A percentile compares a stretch with the other conserved stretches of the same genome.
phyloP scores from a whole-genome alignment of 2,113 vertebrate genomes.

The Oncorhynchus clarkii region DNA sequence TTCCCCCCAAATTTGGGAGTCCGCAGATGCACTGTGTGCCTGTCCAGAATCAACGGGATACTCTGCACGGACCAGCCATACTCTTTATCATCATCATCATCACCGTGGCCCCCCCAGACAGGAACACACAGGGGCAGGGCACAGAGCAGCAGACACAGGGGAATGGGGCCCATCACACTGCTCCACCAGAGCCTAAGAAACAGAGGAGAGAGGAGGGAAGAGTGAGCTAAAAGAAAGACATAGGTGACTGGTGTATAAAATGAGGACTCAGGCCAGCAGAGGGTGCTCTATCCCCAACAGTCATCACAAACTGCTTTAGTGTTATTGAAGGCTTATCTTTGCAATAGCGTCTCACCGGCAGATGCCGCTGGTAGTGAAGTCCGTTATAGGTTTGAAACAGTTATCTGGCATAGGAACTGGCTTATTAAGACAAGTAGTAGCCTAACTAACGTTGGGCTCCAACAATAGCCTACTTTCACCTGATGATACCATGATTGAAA shows the following conservation, averaged over 20 bases:
- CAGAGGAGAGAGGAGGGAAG: not conserved
- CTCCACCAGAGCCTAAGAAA: not conserved
- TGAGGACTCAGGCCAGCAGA: constrained; percentile 42
- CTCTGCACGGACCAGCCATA: constrained; percentile 76
- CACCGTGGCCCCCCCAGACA: constrained; percentile 37
- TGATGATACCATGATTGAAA: too few relatives aligned
- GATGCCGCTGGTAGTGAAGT: not conserved
- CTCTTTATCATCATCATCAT: constrained; percentile 54
- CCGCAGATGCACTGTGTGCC: constrained; percentile 73
- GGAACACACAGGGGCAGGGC: constrained; percentile 37
- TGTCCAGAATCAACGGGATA: constrained; percentile 77
- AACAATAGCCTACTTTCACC: too few relatives aligned
- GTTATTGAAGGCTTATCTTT: not conserved
- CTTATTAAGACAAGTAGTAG: too few relatives aligned
- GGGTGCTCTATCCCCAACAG: constrained; percentile 25
- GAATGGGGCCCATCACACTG: constrained; percentile 71
- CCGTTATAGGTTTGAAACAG: too few relatives aligned
- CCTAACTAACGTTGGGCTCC: too few relatives aligned
- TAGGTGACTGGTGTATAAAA: not conserved
- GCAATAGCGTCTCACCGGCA: not conserved
- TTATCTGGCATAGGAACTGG: too few relatives aligned
- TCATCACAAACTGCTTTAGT: not conserved
- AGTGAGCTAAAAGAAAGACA: not conserved
- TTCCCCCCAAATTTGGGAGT: constrained; percentile 1
- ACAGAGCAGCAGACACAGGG: constrained; percentile 70